A percentile compares a stretch with the other conserved stretches of the same genome.
phyloP scores from a whole-genome alignment of 2,113 vertebrate species.

The Scomber scombrus region DNA sequence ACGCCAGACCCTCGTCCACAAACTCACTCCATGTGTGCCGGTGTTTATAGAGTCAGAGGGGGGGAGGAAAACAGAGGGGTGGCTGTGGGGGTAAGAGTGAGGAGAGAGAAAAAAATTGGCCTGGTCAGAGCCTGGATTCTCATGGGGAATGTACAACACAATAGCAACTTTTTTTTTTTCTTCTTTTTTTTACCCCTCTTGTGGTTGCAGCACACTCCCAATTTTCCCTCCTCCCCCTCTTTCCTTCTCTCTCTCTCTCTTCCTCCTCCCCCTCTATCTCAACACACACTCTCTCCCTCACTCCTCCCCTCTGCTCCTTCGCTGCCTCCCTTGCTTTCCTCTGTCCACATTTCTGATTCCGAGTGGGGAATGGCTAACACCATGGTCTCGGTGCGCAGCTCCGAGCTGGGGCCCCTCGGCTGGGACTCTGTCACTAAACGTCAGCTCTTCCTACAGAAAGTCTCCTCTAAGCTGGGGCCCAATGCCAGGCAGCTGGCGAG shows the following conservation, averaged over 20 bases:
- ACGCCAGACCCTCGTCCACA: conserved; percentile 45
- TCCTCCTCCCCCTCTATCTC: conserved; percentile 39
- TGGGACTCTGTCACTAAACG: conserved; percentile 81
- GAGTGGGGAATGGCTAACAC: conserved; percentile 79
- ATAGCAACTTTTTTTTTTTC: conserved; percentile 53
- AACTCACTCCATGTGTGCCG: conserved; percentile 76
- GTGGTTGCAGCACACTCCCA: conserved; percentile 60
- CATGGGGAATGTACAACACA: conserved; percentile 67
- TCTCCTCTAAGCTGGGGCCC: conserved; percentile 80
- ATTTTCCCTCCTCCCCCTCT: conserved; percentile 43
- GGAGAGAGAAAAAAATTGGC: conserved; percentile 29
- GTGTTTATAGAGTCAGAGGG: conserved; percentile 59
- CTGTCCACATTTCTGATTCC: conserved; percentile 59
- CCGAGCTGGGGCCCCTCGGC: conserved; percentile 72
- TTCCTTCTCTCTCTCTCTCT: conserved; percentile 12
- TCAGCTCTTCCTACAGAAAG: conserved; percentile 81
- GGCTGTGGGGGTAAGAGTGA: not conserved
- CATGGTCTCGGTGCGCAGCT: conserved; percentile 77
- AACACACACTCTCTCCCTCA: conserved; percentile 40
- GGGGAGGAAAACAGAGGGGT: not conserved
- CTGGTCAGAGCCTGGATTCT: conserved; percentile 41
- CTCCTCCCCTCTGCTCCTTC: conserved; percentile 59
- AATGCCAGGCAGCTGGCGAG: conserved; percentile 44
- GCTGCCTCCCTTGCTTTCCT: conserved; percentile 24
- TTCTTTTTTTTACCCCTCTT: conserved; percentile 18